phyloP scores from a whole-genome alignment of 2,888 invertebrate species.

The Neoaliturus tenellus region DNA sequence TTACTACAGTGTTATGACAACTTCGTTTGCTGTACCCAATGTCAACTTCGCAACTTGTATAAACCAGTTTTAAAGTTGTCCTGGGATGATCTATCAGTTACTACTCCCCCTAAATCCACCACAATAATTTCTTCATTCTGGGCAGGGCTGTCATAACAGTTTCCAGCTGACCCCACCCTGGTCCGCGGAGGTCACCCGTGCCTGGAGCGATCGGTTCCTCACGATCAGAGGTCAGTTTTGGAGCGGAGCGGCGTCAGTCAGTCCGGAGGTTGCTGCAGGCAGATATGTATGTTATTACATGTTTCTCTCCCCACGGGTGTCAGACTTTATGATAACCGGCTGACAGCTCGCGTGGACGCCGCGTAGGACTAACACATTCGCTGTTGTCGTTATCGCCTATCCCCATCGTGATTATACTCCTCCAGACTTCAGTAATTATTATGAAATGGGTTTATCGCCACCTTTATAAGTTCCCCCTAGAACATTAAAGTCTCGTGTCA shows the following conservation, averaged over 20 bases:
- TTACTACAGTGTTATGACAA: no score
- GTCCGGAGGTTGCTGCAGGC: neutral
- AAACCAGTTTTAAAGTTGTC: no score
- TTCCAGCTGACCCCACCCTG: no score
- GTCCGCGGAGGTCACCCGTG: no score
- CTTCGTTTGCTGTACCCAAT: no score
- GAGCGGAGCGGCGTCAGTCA: neutral
- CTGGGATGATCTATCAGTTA: no score
- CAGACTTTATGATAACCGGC: neutral
- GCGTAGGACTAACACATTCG: neutral
- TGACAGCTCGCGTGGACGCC: conserved; percentile 9
- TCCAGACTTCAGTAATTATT: neutral
- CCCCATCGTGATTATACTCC: neutral
- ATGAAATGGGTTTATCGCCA: neutral
- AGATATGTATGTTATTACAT: neutral
- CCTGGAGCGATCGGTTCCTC: neutral
- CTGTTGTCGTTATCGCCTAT: neutral
- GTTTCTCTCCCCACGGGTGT: neutral
- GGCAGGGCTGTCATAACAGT: no score
- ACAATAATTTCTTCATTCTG: no score
- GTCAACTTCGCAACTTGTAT: no score
- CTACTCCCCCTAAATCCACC: no score
- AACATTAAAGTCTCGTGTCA: no score
- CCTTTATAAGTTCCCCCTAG: no score
- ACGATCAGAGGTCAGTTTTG: neutral